These are phyloP conservation scores for Apus apus DNA, from an alignment of 2,113 vertebrate genomes.

Conservation along the genomic window DNA sequence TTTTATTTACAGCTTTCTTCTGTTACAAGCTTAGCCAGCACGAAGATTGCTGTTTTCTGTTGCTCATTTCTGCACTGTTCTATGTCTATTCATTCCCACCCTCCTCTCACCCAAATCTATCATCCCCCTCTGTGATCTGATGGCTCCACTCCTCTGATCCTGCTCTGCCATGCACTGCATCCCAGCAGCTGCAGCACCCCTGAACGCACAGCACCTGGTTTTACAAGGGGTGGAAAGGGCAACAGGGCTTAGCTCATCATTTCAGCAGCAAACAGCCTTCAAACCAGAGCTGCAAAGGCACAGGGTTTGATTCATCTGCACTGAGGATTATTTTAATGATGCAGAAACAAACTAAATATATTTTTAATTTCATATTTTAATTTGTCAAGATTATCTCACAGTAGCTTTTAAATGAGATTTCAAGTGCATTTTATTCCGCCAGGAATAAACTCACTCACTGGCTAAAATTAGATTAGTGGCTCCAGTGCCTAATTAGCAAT, in stretches of 20 bases:
- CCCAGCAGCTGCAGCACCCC: not conserved
- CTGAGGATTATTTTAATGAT: not conserved
- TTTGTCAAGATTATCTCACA: conserved; percentile 16
- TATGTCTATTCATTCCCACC: not conserved
- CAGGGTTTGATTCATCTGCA: not conserved
- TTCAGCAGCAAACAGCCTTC: not conserved
- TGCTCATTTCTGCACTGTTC: not conserved
- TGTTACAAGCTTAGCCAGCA: not conserved
- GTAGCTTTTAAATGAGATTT: conserved; percentile 31
- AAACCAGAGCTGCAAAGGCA: fast-evolving
- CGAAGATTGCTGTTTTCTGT: not conserved
- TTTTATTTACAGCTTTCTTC: not conserved
- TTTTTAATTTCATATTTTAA: conserved; percentile 57
- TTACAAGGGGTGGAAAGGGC: fast-evolving
- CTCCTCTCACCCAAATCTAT: not conserved
- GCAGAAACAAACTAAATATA: conserved; percentile 30
- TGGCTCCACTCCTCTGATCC: not conserved
- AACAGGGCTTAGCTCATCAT: fast-evolving
- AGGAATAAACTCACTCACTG: conserved; percentile 11
- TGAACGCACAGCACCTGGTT: not conserved
- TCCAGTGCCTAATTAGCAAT: conserved; percentile 22
- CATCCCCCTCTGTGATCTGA: fast-evolving
- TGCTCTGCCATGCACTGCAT: fast-evolving
- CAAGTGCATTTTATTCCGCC: not conserved
- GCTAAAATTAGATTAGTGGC: conserved; percentile 42